Percentiles rank a stretch among this genome's conserved stretches.
These are phyloP conservation scores for Apolygus lucorum DNA, from an alignment of 1,140 invertebrate genomes.

Conservation along the genomic window DNA sequence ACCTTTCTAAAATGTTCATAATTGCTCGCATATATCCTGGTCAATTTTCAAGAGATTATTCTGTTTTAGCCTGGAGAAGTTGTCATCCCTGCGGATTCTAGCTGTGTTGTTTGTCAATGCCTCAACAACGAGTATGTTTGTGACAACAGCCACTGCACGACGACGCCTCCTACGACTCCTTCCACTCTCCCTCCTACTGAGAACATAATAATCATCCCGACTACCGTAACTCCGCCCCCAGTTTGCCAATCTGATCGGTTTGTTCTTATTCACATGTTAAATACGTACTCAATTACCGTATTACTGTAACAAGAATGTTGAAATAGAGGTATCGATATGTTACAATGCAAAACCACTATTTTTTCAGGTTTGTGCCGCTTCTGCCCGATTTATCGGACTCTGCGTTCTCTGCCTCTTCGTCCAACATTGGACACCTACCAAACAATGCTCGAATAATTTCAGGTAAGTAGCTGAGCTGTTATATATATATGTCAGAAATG, in stretches of 20 bases:
- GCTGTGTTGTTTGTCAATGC: conserved; percentile 64
- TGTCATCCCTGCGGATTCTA: conserved; percentile 40
- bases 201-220: conserved; percentile 38
- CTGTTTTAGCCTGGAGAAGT: conserved; percentile 50
- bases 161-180: conserved; percentile 8
- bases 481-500: too few species aligned
- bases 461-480: too few species aligned
- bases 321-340: too few species aligned
- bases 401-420: conserved; percentile 6
- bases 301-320: too few species aligned
- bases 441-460: not conserved
- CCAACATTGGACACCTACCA: not conserved
- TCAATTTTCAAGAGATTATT: too few species aligned
- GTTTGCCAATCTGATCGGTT: conserved; percentile 35
- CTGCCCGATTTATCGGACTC: conserved; percentile 7
- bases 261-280: too few species aligned
- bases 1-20: too few species aligned
- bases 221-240: conserved; percentile 45
- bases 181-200: conserved; percentile 9
- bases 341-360: too few species aligned
- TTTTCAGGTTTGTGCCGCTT: conserved; percentile 16
- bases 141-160: conserved; percentile 44
- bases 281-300: too few species aligned
- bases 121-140: conserved; percentile 62
- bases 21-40: too few species aligned